Base-by-base conservation (phyloP, 2,113 vertebrate species). In the Emydura subglobosa region DNA sequence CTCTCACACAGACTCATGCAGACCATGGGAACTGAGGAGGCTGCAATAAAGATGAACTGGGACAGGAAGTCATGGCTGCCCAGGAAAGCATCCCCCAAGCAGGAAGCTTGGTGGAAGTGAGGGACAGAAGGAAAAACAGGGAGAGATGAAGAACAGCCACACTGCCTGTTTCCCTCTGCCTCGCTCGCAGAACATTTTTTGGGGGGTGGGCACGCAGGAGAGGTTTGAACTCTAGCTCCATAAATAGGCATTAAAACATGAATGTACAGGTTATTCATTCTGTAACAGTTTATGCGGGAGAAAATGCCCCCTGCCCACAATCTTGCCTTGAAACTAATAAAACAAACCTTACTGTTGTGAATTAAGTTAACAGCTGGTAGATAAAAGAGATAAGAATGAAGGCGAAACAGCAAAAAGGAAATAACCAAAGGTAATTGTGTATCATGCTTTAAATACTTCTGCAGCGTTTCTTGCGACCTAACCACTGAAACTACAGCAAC, bases 401-500 rank as follows among this genome's bases (percentile, higher is more conserved):
- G 14, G 78, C 82, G 79, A 91, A 97, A 92, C 0, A 2, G 81
- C 1, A 47, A 95, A 92, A 55, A 92, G 22, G 50, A 94, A 83
- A 34, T 1, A 86, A 83, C 34, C 59, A 74, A 49, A 87, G 93
- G 88, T 6, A 55, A 29, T 29, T 72, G 88, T 12, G 44, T 88
- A 85, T 95, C 90, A 93, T 88, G 85, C n/a, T 78, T 78, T 47
- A 47, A 27, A 47, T 47, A 47, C 25, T 27, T 47, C 74, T 27
- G 24, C 1, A 91, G 92, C 13, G 81, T 51, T 97, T 97, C 95
- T 95, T 95, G 96, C 21, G 82, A 86, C 22, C 83, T 59, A 92
- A 92, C 92, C 44, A 11, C 93, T 34, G 54, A 50, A 94, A 92
- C 4, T 6, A 61, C 10, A 53, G 34, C 72, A 42, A 6, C 39